Percentiles rank a stretch among this genome's conserved stretches.
These are phyloP conservation scores for Crotalus viridis DNA, from an alignment of 2,113 vertebrate genomes.

Conservation along the genomic window DNA sequence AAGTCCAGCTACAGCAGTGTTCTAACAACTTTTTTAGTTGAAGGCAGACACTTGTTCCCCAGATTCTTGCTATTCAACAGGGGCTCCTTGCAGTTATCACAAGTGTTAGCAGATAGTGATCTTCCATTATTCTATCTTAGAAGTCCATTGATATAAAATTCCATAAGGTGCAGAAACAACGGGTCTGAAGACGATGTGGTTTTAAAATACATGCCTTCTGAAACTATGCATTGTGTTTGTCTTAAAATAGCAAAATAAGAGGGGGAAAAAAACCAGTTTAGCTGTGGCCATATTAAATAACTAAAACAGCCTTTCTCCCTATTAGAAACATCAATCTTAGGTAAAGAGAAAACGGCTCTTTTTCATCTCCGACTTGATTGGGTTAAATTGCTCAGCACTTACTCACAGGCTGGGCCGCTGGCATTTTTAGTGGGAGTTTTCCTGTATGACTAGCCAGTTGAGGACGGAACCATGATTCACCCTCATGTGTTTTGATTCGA, in stretches of 20 bases:
- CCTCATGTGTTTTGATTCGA: conserved; percentile 52
- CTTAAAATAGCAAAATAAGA: background rate
- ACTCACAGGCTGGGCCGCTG: conserved; percentile 49
- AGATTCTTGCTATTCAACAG: background rate
- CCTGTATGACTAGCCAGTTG: conserved; percentile 29
- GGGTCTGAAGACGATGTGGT: background rate
- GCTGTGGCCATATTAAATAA: background rate
- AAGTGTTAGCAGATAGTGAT: background rate
- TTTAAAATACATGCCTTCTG: background rate
- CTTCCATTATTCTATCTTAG: background rate
- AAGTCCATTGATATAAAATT: background rate
- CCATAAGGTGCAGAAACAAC: background rate
- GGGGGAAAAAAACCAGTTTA: too few relatives aligned
- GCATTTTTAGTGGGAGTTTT: conserved; percentile 41
- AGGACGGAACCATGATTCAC: conserved; percentile 48
- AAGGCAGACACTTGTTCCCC: background rate
- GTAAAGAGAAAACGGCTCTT: background rate
- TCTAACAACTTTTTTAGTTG: background rate
- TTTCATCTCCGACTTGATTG: background rate
- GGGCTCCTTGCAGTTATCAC: background rate
- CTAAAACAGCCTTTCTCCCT: background rate
- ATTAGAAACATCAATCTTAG: background rate
- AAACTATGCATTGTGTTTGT: background rate
- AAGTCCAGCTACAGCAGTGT: background rate
- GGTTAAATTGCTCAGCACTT: conserved; percentile 44